A percentile compares a stretch with the other conserved stretches of the same genome.
Evolutionary conservation across 2,113 vertebrate genomes (phyloP).

Genomic region (Taurulus bubalis): DNA sequence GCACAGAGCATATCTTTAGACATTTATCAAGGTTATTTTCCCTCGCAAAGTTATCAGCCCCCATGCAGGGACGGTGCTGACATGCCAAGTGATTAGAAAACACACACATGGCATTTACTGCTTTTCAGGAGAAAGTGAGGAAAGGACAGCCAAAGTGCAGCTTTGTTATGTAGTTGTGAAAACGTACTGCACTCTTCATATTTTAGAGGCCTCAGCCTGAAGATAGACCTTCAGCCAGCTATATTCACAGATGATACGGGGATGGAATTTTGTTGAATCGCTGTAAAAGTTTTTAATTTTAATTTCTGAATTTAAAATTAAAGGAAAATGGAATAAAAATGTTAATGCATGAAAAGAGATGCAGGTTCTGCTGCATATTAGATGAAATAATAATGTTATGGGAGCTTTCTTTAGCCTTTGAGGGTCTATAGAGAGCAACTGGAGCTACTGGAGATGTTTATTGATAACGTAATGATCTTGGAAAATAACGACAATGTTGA

Average conservation of each 20-base stretch:
- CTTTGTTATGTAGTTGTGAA: slow-evolving; percentile 15
- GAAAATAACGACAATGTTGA: background rate
- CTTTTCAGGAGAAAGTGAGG: background rate
- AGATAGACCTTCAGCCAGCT: background rate
- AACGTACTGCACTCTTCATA: background rate
- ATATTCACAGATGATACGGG: background rate
- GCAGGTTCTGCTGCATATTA: background rate
- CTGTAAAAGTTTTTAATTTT: too few species aligned
- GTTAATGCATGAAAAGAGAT: background rate
- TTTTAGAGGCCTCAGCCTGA: background rate
- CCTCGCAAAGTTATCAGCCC: background rate
- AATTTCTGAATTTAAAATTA: too few species aligned
- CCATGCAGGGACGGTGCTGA: background rate
- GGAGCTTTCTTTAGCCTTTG: background rate
- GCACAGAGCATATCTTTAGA: background rate
- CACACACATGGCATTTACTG: background rate
- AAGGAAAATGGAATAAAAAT: background rate
- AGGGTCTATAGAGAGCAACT: background rate
- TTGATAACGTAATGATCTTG: background rate
- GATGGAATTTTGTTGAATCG: too few species aligned
- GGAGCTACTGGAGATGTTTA: background rate
- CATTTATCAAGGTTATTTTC: background rate
- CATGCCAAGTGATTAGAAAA: background rate
- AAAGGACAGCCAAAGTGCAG: slow-evolving; percentile 20
- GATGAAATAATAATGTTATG: background rate